phyloP scores from a whole-genome alignment of 2,888 invertebrate genomes.

The Platerodrilus igneus region DNA sequence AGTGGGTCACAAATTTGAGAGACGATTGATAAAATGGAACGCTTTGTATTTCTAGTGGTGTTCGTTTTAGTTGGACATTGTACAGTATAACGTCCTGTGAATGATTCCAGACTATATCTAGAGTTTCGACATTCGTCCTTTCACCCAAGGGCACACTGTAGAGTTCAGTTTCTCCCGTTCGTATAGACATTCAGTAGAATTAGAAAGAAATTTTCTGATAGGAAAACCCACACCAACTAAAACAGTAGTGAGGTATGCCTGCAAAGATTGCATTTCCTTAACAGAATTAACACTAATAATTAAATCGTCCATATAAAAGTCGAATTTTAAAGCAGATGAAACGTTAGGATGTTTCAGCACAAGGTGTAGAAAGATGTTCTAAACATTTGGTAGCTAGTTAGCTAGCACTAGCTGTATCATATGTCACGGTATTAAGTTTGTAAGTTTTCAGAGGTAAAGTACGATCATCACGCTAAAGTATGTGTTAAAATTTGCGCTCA shows the following conservation, averaged over 20 bases:
- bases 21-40: constrained; percentile 8
- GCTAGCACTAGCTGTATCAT: constrained; percentile 28
- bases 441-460: constrained; percentile 18
- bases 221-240: constrained; percentile 4
- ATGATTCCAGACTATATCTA: constrained; percentile 18
- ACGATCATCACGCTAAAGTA: constrained; percentile 28
- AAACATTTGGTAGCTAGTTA: constrained; percentile 24
- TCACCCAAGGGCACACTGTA: constrained; percentile 9
- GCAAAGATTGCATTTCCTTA: not conserved
- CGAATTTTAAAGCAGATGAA: constrained; percentile 1
- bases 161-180: not conserved
- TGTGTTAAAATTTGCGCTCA: constrained; percentile 26
- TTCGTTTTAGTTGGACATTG: constrained; percentile 1
- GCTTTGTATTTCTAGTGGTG: constrained; percentile 3
- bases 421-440: constrained; percentile 26
- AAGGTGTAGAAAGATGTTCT: constrained; percentile 16
- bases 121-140: constrained; percentile 4
- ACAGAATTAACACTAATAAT: constrained; percentile 4
- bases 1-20: constrained; percentile 11
- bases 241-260: constrained; percentile 4
- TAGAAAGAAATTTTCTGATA: constrained; percentile 9
- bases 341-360: constrained; percentile 1
- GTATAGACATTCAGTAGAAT: constrained; percentile 1
- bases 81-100: constrained; percentile 6
- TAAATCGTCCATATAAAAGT: constrained; percentile 18